A percentile compares a stretch with the other conserved stretches of the same genome.
phyloP scores from a whole-genome alignment of 2,797 vertebrate species.

The Crax fasciolata region DNA sequence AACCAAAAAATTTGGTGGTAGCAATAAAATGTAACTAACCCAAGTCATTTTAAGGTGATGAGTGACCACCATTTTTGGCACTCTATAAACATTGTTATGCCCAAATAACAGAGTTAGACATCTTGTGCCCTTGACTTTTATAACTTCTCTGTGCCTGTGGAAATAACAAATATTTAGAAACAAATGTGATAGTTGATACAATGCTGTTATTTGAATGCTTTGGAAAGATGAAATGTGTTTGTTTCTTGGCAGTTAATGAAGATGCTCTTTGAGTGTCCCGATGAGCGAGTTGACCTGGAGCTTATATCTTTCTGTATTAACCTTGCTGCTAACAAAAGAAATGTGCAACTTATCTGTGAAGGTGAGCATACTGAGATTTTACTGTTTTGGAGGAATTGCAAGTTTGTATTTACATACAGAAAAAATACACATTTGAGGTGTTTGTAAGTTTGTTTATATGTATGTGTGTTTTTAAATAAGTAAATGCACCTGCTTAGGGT shows the following conservation, averaged over 20 bases:
- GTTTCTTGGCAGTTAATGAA: constrained; percentile 90
- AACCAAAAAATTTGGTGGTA: not conserved
- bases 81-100: not conserved
- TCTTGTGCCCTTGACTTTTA: not conserved
- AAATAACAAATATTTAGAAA: not conserved
- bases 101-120: not conserved
- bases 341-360: constrained; percentile 95
- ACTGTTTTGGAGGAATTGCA: not conserved
- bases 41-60: not conserved
- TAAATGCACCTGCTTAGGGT: not conserved
- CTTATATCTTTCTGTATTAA: constrained; percentile 97
- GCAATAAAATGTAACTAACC: not conserved
- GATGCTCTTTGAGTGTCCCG: constrained; percentile 91
- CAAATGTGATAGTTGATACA: not conserved
- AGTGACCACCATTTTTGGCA: not conserved
- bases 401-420: not conserved
- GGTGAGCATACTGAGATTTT: constrained; percentile 77
- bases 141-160: not conserved
- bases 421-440: not conserved
- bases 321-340: constrained; percentile 94
- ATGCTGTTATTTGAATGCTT: not conserved
- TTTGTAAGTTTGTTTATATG: not conserved
- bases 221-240: not conserved
- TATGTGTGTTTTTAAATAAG: not conserved
- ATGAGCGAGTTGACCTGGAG: constrained; percentile 89